A percentile compares a stretch with the other conserved stretches of the same genome.
Conservation (phyloP, 2,797 vertebrate genomes). For the Leptoclinus maculatus region DNA sequence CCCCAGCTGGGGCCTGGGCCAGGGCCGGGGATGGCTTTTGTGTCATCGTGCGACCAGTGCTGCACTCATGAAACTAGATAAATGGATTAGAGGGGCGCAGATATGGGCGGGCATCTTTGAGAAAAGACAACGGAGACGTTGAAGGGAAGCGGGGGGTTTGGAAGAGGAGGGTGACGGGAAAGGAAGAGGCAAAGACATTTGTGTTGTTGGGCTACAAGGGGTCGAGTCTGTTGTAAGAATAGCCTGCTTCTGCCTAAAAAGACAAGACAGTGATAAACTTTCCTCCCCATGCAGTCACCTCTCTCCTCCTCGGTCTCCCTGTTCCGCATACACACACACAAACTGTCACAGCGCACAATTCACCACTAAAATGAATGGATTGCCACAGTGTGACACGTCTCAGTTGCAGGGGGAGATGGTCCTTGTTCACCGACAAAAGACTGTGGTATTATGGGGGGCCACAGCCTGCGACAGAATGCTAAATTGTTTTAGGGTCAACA, state of each 20-base stretch:
- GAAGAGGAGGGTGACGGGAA: conserved; percentile 54
- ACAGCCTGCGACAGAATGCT: conserved; percentile 85
- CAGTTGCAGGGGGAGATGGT: conserved; percentile 84
- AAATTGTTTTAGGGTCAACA: conserved; percentile 88
- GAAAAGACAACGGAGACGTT: conserved; percentile 79
- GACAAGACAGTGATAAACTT: conserved; percentile 94
- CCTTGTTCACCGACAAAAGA: conserved; percentile 85
- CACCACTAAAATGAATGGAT: conserved; percentile 90
- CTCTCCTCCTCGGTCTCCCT: conserved; percentile 49
- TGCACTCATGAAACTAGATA: conserved; percentile 86
- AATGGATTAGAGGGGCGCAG: conserved; percentile 88
- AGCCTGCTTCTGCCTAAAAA: conserved; percentile 87
- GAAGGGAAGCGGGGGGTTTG: conserved; percentile 51
- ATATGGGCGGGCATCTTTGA: conserved; percentile 86
- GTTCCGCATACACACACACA: conserved; percentile 32
- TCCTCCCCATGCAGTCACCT: conserved; percentile 83
- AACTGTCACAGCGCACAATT: conserved; percentile 76
- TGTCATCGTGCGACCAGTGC: conserved; percentile 81
- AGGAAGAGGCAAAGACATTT: conserved; percentile 81
- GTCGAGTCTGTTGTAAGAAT: conserved; percentile 83
- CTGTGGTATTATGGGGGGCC: conserved; percentile 81
- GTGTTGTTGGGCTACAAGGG: conserved; percentile 82
- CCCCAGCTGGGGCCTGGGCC: conserved; percentile 37
- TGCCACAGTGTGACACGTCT: conserved; percentile 87
- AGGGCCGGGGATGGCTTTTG: conserved; percentile 75